Base-by-base conservation (phyloP, 1,140 invertebrate genomes). In the Drosophila busckii region DNA sequence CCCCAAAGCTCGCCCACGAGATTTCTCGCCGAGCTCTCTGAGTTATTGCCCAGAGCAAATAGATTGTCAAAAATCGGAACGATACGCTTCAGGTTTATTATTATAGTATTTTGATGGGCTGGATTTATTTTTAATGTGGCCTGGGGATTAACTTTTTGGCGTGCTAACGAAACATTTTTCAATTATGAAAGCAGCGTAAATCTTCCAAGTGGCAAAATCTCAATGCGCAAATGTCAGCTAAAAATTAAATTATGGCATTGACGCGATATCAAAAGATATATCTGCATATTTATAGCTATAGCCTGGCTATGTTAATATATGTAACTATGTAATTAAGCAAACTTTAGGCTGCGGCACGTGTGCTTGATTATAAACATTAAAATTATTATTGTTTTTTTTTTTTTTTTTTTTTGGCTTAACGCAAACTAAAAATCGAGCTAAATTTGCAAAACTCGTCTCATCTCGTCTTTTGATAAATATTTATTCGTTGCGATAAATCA, bases 401-500 rank as follows among this genome's bases (percentile, higher is more conserved):
- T 26, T 7, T 10, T 9, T 23, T 17, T 7, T 32, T 29, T 29
- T 31, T 10, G 26, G 15, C 7, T 40, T 52, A 19, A 52, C 37
- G 45, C 20, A 10, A 76, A 66, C 65, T 56, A 56, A 76, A 53
- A 59, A 28, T 28, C 38, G 38, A 7, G 29, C 53, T 50, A 58
- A 71, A n/a, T n/a, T 67, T 80, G 49, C 71, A 28, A 80, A 80
- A 80, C 73, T 69, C 73, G 75, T 71, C 69, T 48, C 35, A 29
- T n/a, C 10, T n/a, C 8, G 8, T 25, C 23, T 25, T 28, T 29
- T 63, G 46, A 58, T 67, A 58, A 71, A 64, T 61, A 80, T 82
- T 82, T 73, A 73, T 82, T 65, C 48, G 53, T 34, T 61, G 34
- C 75, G 59, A 80, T 80, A 82, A 82, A 80, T 80, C 73, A 80